Base-by-base conservation (phyloP, 2,797 vertebrate genomes). In the Megalops cyprinoides region DNA sequence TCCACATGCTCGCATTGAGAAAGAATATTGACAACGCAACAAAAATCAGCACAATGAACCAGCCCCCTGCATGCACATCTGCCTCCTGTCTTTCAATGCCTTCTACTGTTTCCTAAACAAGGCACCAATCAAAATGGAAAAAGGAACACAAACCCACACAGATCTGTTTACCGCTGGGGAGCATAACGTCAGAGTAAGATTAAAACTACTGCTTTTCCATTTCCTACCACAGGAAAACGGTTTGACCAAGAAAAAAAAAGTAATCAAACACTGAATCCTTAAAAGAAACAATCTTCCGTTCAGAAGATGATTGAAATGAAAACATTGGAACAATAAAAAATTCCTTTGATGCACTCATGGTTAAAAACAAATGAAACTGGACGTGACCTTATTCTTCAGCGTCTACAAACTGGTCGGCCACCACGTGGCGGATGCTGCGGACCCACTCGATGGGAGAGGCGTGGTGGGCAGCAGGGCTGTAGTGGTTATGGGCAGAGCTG, bases 321-420 rank as follows among this genome's bases (percentile, higher is more conserved):
- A 69, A 69, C 65, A 42, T 39, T 69, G 10, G 6, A 23, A 48
- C 25, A 28, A 48, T 42, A 18, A 51, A 74, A 31, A 39, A 56
- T 20, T 31, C 18, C 20, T 14, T 12, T 48, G 34, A 67, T 5
- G 23, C n/a, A n/a, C n/a, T n/a, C n/a, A n/a, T n/a, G n/a, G n/a
- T n/a, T n/a, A n/a, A n/a, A n/a, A n/a, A n/a, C n/a, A n/a, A n/a
- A n/a, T n/a, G n/a, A n/a, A n/a, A n/a, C n/a, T n/a, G 25, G 9
- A 23, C 14, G 23, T 10, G 0, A 37, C 28, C 58, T 85, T 71
- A 87, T 15, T 90, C 87, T 3, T 92, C 90, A 28, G 89, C 91
- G 0, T 95, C 93, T 9, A 82, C 82, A 1, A 94, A 95, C 90
- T 95, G 94, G 48, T 81, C 92, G 0, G 51, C 73, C 75, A 88